Conservation (phyloP, 92 coral and sea anemone species). For the Actinostola sp. region DNA sequence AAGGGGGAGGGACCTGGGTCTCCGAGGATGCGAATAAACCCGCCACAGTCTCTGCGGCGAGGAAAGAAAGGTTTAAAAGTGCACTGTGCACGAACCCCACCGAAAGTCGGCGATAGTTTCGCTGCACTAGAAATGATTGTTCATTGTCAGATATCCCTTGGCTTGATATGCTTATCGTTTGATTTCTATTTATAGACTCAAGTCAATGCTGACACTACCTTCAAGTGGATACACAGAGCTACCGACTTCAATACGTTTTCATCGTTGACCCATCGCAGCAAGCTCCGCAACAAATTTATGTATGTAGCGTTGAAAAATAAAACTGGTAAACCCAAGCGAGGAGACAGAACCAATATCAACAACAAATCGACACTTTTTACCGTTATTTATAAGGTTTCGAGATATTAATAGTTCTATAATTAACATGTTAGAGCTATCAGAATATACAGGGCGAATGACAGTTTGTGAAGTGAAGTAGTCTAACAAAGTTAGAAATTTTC, state of each 20-base stretch:
- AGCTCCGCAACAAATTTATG: background rate
- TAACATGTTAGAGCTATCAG: background rate
- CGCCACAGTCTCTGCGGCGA: no score
- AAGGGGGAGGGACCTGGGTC: no score
- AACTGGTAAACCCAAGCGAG: conserved; percentile 26
- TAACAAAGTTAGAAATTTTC: no score
- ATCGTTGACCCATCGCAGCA: background rate
- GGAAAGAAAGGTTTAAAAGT: no score
- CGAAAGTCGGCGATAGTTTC: no score
- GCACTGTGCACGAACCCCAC: no score
- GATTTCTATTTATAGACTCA: background rate
- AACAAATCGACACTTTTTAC: conserved; percentile 12
- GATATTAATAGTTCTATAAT: background rate
- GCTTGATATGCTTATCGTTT: no score
- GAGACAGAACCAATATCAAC: background rate
- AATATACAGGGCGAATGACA: background rate
- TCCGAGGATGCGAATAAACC: no score
- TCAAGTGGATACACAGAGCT: background rate
- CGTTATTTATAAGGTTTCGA: background rate
- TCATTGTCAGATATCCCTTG: no score
- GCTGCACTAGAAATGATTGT: no score
- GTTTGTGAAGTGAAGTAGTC: background rate
- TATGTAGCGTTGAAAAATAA: conserved; percentile 12
- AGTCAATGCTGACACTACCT: background rate
- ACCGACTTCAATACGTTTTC: background rate